Evolutionary conservation across 2,888 invertebrate genomes (phyloP), one percentile per base, ranked within the genome.

Genomic region (Mamestra brassicae): DNA sequence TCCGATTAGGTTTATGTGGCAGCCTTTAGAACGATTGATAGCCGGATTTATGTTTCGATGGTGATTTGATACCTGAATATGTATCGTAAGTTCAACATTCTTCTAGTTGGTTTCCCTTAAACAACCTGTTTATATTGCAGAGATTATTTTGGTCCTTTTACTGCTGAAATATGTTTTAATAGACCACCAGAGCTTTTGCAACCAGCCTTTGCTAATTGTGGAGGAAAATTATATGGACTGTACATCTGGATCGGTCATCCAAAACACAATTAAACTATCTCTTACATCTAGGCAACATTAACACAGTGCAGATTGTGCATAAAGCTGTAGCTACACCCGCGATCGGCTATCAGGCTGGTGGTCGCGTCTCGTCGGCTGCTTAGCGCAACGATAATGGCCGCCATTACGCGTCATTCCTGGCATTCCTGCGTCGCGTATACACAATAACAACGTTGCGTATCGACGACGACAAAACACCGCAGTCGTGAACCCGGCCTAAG

Each of bases 361-460:
- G 89, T 88, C 88, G 89, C 85, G 86, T 86, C 90, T 87, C 85
- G 90, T 89, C 85, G 86, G 83, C 87, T 89, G 91, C 87, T 90
- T 89, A 90, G 87, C 88, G 84, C 90, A 83, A 85, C 87, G 89
- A 89, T 92, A 91, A 92, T 91, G 89, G 87, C 87, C 38, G 86
- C 87, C 88, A 92, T 92, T 91, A 92, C 88, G 84, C 81, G 85
- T 84, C 89, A 90, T 90, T 88, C 90, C 87, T 82, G 75, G 80
- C 90, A 92, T 92, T 90, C 92, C 90, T 74, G 73, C 73, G 84
- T 80, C 84, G 82, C 72, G 78, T 83, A 75, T 86, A 85, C 87
- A 87, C 84, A 86, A 86, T 86, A 86, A 83, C 80, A 83, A 74
- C 78, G 75, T 83, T 78, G 84, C 85, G 83, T 82, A 81, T 86